Evolutionary conservation across 1,140 invertebrate species (phyloP).

Genomic region (Brachionus rubens): DNA sequence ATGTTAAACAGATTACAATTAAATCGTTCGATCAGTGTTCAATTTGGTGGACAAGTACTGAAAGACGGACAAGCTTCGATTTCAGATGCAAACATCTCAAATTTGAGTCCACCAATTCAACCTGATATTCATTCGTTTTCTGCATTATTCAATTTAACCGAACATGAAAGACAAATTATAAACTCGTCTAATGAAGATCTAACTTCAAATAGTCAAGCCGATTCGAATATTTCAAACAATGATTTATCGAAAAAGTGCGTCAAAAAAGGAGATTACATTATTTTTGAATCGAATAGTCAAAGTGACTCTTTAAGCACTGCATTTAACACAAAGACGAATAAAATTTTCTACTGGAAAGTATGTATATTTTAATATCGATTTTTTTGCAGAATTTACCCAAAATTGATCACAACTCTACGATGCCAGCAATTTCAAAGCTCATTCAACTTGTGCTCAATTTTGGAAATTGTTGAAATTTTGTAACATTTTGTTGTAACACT

Average conservation of each 20-base stretch:
- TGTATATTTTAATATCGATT: not conserved
- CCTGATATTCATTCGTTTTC: slow-evolving; percentile 31
- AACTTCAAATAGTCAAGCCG: not conserved
- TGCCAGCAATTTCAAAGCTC: no score
- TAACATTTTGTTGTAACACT: no score
- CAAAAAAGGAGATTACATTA: not conserved
- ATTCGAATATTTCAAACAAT: not conserved
- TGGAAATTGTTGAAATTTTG: no score
- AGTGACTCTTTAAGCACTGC: not conserved
- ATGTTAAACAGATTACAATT: slow-evolving; percentile 17
- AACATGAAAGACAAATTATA: not conserved
- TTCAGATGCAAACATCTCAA: not conserved
- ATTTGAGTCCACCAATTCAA: slow-evolving; percentile 24
- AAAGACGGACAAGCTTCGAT: slow-evolving; percentile 4
- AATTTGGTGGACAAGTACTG: not conserved
- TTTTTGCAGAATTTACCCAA: not conserved
- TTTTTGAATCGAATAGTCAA: not conserved
- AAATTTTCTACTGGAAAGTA: slow-evolving; percentile 24
- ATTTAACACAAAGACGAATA: not conserved
- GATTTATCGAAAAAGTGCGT: not conserved
- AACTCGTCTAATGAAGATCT: not conserved
- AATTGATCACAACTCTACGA: no score
- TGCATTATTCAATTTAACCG: not conserved
- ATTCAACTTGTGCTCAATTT: no score
- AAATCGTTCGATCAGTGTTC: slow-evolving; percentile 9